Base-by-base conservation (phyloP, 2,113 vertebrate species). In the Rhinoderma darwinii region DNA sequence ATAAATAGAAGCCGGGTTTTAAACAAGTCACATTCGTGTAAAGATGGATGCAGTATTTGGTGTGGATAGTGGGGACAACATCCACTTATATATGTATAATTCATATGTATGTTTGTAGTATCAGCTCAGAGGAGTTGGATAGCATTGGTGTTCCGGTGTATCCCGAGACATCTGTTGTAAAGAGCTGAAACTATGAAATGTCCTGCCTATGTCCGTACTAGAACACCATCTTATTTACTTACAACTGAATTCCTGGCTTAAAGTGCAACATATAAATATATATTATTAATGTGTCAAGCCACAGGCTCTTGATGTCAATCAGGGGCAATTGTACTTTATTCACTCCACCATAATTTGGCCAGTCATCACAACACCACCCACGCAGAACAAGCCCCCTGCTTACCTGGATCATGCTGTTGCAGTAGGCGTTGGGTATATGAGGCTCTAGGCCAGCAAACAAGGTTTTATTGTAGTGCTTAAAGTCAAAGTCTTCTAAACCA, bases 321-420 rank as follows among this genome's bases (percentile, higher is more conserved):
- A 75, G 43, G 12, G 32, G 32, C 61, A 59, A 76, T 61, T 84
- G 39, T 73, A 75, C 32, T 8, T 54, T 59, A 30, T 75, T 74
- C 47, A 61, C 32, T 47, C 3, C 56, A 68, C 11, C 44, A 20
- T 27, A 77, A 77, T 68, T 63, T 63, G 41, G 44, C 66, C 50
- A 74, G 18, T 66, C 83, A 85, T 39, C 56, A n/a, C 37, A 66
- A 39, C 47, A 59, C 10, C 74, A 78, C 74, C 74, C 43, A 78
- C 74, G 68, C 84, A 78, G 4, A n/a, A 25, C 59, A 41, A 17
- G 44, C 63, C 37, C 20, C 76, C 30, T 54, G 30, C 89, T 91
- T 88, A 99, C 98, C 95, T 99, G 98, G 86, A 99, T 98, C 98
- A 99, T 99, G 92, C 98, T 99, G 94, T 99, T 99, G 90, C 98